A percentile compares a stretch with the other conserved stretches of the same genome.
Conservation (phyloP, 2,888 invertebrate genomes). For the Oscheius myriophilus region DNA sequence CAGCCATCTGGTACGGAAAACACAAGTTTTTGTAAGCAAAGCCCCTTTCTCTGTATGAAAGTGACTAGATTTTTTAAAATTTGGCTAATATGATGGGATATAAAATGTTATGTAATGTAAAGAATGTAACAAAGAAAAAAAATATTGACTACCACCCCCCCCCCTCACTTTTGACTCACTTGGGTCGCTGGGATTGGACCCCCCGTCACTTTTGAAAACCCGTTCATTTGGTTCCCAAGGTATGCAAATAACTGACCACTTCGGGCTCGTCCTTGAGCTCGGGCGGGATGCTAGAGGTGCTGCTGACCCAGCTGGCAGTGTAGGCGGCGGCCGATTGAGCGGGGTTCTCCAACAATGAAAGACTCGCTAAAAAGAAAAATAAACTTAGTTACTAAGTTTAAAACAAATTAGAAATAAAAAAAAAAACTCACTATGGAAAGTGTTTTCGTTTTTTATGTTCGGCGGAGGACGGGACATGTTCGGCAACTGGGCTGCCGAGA, state of each 20-base stretch:
- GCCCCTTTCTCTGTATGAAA: no score
- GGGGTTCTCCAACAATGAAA: conserved; percentile 42
- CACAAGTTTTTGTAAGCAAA: no score
- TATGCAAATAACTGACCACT: conserved; percentile 24
- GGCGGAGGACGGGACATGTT: conserved; percentile 33
- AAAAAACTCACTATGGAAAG: conserved; percentile 16
- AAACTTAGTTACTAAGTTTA: neutral
- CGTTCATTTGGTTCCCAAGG: neutral
- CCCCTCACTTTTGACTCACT: no score
- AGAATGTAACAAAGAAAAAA: no score
- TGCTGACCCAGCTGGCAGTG: conserved; percentile 65
- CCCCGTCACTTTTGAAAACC: no score
- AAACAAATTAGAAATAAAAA: neutral
- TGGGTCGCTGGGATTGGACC: no score
- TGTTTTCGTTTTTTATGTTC: conserved; percentile 27
- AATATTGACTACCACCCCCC: no score
- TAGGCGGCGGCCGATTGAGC: conserved; percentile 54
- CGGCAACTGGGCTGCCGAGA: conserved; percentile 25
- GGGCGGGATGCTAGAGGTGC: conserved; percentile 62
- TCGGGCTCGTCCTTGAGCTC: conserved; percentile 62
- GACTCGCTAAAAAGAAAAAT: conserved; percentile 12
- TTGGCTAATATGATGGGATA: no score
- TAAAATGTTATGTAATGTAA: no score
- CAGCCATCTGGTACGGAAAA: no score
- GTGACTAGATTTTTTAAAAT: no score